phyloP scores from a whole-genome alignment of 1,140 invertebrate genomes.

The Dufourea novaeangliae region DNA sequence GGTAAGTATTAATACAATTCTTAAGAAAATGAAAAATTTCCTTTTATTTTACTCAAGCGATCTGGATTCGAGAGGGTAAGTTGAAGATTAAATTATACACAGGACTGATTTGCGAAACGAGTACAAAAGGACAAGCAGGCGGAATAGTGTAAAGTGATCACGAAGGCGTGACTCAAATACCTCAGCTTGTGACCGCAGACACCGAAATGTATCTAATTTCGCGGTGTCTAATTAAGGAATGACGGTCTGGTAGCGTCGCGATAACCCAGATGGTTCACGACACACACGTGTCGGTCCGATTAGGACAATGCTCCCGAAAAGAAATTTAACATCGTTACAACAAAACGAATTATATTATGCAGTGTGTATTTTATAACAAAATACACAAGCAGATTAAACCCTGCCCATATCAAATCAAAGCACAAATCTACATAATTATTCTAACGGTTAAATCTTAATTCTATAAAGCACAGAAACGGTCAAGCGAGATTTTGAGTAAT shows the following conservation, averaged over 20 bases:
- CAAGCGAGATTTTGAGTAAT: no score
- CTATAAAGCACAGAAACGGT: no score
- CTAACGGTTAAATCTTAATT: no score
- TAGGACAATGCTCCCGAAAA: neutral
- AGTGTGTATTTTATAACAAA: no score
- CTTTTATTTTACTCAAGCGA: neutral
- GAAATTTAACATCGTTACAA: neutral
- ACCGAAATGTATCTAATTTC: conserved; percentile 36
- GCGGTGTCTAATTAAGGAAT: conserved; percentile 41
- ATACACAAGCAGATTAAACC: no score
- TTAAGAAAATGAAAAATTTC: neutral
- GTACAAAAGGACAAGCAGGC: neutral
- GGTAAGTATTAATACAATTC: neutral
- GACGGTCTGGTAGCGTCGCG: conserved; percentile 6
- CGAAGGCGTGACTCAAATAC: conserved; percentile 29
- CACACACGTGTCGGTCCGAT: neutral
- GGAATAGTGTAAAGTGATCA: conserved; percentile 30
- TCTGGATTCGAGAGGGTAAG: neutral
- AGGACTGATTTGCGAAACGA: neutral
- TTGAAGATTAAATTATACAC: neutral
- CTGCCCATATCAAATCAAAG: no score
- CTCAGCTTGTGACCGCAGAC: neutral
- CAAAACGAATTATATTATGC: neutral
- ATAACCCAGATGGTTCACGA: conserved; percentile 4
- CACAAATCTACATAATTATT: no score